phyloP scores from a whole-genome alignment of 2,113 vertebrate species.

The Eubucco bourcierii region DNA sequence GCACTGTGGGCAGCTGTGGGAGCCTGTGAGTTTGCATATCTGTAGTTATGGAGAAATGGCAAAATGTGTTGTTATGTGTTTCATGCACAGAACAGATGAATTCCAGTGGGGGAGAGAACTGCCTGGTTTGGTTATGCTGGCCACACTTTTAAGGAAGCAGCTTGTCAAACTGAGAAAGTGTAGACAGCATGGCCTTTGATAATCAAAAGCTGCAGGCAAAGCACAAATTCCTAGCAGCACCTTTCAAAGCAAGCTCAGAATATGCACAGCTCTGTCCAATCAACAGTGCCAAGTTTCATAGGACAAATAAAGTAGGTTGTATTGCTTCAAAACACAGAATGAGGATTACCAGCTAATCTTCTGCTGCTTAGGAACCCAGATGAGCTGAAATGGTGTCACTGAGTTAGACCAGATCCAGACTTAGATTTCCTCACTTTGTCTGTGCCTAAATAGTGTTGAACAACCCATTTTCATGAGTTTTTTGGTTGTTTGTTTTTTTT shows the following conservation, averaged over 20 bases:
- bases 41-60: background rate
- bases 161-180: background rate
- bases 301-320: background rate
- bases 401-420: background rate
- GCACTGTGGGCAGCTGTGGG: constrained; percentile 25
- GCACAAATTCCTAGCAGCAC: background rate
- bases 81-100: background rate
- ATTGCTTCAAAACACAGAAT: background rate
- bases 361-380: background rate
- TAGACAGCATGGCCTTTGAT: background rate
- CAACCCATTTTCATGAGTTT: background rate
- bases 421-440: background rate
- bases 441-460: background rate
- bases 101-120: background rate
- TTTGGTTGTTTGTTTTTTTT: background rate
- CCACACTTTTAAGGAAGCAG: background rate
- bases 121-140: background rate
- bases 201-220: background rate
- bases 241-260: background rate
- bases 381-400: background rate
- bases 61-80: background rate
- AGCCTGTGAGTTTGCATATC: constrained; percentile 23
- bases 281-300: background rate
- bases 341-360: background rate
- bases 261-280: background rate